Percentiles rank a stretch among this genome's conserved stretches.
These are phyloP conservation scores for Tragopan temminckii DNA, from an alignment of 2,797 vertebrate species.

Conservation along the genomic window DNA sequence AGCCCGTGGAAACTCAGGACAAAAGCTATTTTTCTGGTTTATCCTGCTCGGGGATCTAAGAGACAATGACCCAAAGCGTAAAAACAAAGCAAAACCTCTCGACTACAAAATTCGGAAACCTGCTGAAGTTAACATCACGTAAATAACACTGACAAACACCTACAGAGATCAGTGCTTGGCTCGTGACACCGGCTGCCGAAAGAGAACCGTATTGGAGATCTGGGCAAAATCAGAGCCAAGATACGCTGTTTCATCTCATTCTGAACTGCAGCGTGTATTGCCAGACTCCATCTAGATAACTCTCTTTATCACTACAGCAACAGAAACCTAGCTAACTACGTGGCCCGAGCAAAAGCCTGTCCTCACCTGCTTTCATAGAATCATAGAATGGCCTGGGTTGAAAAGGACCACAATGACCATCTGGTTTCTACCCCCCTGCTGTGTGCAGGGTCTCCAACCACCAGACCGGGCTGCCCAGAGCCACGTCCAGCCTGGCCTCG, in stretches of 20 bases:
- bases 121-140: not conserved
- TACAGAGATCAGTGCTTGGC: no score
- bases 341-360: not conserved
- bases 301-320: not conserved
- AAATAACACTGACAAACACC: not conserved
- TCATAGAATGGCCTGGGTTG: no score
- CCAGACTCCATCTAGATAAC: not conserved
- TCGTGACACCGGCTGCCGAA: not conserved
- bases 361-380: not conserved
- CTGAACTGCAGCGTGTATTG: accelerated
- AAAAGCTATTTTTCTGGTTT: not conserved
- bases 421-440: no score
- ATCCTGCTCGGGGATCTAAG: not conserved
- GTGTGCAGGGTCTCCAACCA: no score
- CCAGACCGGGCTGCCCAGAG: no score
- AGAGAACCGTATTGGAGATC: not conserved
- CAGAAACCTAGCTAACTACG: not conserved
- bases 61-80: not conserved
- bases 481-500: no score
- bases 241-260: not conserved
- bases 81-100: not conserved
- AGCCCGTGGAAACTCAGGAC: not conserved
- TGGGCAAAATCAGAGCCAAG: not conserved
- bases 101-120: not conserved
- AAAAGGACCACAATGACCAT: no score